Conservation (phyloP, 2,888 invertebrate genomes). For the Chouioia cunea region DNA sequence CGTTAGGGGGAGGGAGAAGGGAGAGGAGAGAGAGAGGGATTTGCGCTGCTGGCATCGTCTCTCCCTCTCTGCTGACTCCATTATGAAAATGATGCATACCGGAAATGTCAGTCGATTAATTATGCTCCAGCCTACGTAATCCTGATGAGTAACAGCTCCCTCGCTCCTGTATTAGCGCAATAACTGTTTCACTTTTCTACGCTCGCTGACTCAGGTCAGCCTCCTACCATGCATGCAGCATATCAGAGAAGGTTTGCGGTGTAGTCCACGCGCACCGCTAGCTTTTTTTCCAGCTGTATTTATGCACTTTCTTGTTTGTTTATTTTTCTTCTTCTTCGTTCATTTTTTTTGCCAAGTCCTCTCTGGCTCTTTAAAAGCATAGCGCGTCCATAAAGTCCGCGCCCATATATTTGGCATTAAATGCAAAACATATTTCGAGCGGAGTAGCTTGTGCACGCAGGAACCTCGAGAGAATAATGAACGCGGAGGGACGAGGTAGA, state of each 20-base stretch:
- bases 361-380: slow-evolving; percentile 9
- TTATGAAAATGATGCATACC: slow-evolving; percentile 59
- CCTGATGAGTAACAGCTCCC: slow-evolving; percentile 51
- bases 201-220: no score
- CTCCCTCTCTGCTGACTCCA: slow-evolving; percentile 60
- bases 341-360: slow-evolving; percentile 3
- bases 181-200: no score
- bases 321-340: neutral
- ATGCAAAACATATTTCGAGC: slow-evolving; percentile 26
- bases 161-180: no score
- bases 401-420: slow-evolving; percentile 39
- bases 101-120: slow-evolving; percentile 64
- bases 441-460: slow-evolving; percentile 2
- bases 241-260: no score
- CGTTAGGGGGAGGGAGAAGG: slow-evolving; percentile 27
- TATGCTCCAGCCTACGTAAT: slow-evolving; percentile 58
- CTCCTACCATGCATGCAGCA: neutral
- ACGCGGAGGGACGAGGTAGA: neutral
- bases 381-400: slow-evolving; percentile 29
- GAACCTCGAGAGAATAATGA: neutral
- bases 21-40: no score
- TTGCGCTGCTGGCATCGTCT: neutral
- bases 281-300: neutral
- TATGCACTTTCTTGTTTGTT: neutral
- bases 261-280: neutral